Percentiles rank a stretch among this genome's conserved stretches.
Evolutionary conservation across 37 sponge, comb jelly and placozoan genomes (phyloP).

Genomic region (Crambe crambe): DNA sequence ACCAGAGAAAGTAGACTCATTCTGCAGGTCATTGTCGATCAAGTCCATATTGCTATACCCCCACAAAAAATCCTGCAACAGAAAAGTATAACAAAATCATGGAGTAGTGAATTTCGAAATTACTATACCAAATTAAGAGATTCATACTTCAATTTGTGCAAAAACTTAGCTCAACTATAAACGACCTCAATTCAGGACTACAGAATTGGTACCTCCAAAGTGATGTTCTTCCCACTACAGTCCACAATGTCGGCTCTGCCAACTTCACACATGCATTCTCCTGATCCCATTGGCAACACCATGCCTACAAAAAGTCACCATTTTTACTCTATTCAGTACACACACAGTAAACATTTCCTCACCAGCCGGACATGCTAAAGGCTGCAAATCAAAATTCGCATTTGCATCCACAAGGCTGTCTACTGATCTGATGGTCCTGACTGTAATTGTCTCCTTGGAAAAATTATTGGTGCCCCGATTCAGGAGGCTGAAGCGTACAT

Average conservation of each 20-base stretch:
- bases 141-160: no score
- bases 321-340: neutral
- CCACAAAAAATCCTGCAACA: conserved; percentile 22
- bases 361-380: conserved; percentile 18
- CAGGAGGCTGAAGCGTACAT: neutral
- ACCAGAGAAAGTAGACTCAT: neutral
- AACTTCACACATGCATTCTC: conserved; percentile 11
- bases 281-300: no score
- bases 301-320: neutral
- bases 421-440: neutral
- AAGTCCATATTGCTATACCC: conserved; percentile 2
- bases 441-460: neutral
- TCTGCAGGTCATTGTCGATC: no score
- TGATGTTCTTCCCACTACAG: conserved; percentile 2
- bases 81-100: neutral
- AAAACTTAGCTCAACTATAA: no score
- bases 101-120: neutral
- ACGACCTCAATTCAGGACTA: no score
- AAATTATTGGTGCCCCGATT: neutral
- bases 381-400: neutral
- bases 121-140: no score
- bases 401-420: neutral
- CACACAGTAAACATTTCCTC: neutral
- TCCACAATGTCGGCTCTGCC: neutral
- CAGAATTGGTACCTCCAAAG: conserved; percentile 7